phyloP scores from a whole-genome alignment of 1,140 invertebrate genomes.

The Nebria ingens region DNA sequence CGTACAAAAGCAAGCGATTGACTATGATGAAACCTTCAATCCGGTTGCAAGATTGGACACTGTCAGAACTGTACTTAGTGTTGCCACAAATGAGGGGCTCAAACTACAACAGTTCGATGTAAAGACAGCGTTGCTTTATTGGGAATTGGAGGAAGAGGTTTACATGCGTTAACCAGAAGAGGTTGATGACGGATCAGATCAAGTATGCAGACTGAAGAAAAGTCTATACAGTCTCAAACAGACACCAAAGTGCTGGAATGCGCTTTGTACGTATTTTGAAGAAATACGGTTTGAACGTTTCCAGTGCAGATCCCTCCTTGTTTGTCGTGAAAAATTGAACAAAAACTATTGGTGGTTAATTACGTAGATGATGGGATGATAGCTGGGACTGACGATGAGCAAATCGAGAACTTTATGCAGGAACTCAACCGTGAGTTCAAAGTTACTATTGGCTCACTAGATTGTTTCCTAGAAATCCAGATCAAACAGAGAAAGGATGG shows the following conservation, averaged over 20 bases:
- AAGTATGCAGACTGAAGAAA: conserved; percentile 29
- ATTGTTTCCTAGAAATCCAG: conserved; percentile 17
- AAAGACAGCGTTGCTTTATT: conserved; percentile 33
- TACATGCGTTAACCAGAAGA: conserved; percentile 34
- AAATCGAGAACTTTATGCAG: conserved; percentile 7
- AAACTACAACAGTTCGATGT: conserved; percentile 24
- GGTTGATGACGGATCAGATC: conserved; percentile 18
- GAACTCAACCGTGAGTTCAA: conserved; percentile 14
- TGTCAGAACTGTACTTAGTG: conserved; percentile 19
- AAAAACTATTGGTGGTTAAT: conserved; percentile 18
- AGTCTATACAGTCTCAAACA: conserved; percentile 38
- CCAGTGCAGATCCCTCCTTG: conserved; percentile 16
- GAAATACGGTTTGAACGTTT: conserved; percentile 17
- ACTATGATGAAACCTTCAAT: conserved; percentile 31
- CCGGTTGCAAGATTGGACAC: conserved; percentile 26
- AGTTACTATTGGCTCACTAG: conserved; percentile 10
- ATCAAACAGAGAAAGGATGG: conserved; percentile 7
- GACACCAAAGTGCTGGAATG: conserved; percentile 34
- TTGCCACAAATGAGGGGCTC: conserved; percentile 14
- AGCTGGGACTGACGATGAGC: conserved; percentile 10
- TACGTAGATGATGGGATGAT: conserved; percentile 26
- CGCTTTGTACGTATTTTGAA: conserved; percentile 17
- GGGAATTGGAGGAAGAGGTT: conserved; percentile 33
- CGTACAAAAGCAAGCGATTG: conserved; percentile 29
- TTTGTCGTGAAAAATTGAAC: conserved; percentile 10